A percentile compares a stretch with the other conserved stretches of the same genome.
phyloP scores from a whole-genome alignment of 2,888 invertebrate genomes.

The Pinctada fucata region DNA sequence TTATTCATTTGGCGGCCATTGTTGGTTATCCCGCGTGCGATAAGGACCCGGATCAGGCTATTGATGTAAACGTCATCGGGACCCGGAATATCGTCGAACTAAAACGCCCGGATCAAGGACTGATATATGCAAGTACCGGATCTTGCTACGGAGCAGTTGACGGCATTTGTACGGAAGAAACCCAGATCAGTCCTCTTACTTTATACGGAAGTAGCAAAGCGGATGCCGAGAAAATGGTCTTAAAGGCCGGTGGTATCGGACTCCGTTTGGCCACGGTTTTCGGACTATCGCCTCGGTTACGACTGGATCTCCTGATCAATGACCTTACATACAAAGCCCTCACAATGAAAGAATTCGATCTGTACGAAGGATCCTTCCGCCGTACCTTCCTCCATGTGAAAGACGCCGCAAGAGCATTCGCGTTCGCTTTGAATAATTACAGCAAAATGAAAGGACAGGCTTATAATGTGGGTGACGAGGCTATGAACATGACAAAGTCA shows the following conservation, averaged over 20 bases:
- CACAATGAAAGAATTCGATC: conserved; percentile 67
- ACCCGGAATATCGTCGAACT: conserved; percentile 66
- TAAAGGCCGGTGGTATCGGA: conserved; percentile 68
- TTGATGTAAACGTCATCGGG: conserved; percentile 70
- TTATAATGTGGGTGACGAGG: conserved; percentile 76
- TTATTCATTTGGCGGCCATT: conserved; percentile 76
- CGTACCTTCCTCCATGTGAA: conserved; percentile 75
- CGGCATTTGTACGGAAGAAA: conserved; percentile 74
- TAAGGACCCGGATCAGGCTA: conserved; percentile 69
- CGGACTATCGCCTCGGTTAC: conserved; percentile 74
- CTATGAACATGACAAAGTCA: conserved; percentile 75
- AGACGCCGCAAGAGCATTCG: conserved; percentile 75
- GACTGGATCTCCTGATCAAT: conserved; percentile 75
- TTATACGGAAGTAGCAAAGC: conserved; percentile 75
- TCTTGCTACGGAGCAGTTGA: conserved; percentile 76
- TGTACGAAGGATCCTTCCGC: conserved; percentile 74
- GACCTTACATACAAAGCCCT: conserved; percentile 73
- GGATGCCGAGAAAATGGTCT: conserved; percentile 68
- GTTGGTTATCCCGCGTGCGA: conserved; percentile 77
- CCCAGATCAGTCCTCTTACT: conserved; percentile 73
- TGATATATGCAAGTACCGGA: conserved; percentile 75
- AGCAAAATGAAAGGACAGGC: conserved; percentile 71
- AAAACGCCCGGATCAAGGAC: conserved; percentile 66
- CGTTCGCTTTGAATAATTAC: conserved; percentile 72
- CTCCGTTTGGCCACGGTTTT: conserved; percentile 76